Conservation (phyloP, 2,888 invertebrate species). For the Arrhopalites spinosus region DNA sequence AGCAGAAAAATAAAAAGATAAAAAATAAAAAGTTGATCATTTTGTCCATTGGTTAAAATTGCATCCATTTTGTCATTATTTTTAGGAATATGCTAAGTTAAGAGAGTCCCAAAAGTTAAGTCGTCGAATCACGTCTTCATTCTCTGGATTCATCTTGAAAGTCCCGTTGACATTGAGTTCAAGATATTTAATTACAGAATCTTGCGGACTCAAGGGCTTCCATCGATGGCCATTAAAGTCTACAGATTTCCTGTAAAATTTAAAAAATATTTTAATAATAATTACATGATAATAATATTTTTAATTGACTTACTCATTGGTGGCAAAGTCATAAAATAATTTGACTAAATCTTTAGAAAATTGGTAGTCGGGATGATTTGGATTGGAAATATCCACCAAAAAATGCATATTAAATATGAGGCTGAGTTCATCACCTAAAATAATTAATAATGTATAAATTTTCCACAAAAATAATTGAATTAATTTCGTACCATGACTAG, state of each 20-base stretch:
- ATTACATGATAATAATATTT: neutral
- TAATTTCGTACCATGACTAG: neutral
- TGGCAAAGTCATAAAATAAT: conserved; percentile 14
- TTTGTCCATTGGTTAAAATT: too few relatives aligned
- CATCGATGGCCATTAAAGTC: neutral
- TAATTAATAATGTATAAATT: neutral
- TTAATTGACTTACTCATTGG: conserved; percentile 17
- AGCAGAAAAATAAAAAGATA: too few relatives aligned
- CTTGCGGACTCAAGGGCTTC: conserved; percentile 11
- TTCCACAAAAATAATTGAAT: neutral
- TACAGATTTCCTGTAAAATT: conserved; percentile 1
- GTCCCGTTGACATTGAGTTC: conserved; percentile 11
- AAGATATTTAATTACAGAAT: neutral
- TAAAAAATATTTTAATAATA: neutral
- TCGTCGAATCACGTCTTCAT: neutral
- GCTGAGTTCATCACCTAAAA: conserved; percentile 12
- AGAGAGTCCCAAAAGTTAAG: neutral
- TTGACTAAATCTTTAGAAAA: conserved; percentile 20
- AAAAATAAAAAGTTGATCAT: too few relatives aligned
- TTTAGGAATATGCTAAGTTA: too few relatives aligned
- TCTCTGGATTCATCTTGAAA: neutral
- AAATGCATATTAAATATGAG: conserved; percentile 23
- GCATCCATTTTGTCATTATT: too few relatives aligned
- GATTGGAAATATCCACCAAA: neutral
- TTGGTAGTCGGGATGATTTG: conserved; percentile 11